Percentiles rank a stretch among this genome's conserved stretches.
These are phyloP conservation scores for Larimichthys crocea DNA, from an alignment of 2,113 vertebrate genomes.

Conservation along the genomic window DNA sequence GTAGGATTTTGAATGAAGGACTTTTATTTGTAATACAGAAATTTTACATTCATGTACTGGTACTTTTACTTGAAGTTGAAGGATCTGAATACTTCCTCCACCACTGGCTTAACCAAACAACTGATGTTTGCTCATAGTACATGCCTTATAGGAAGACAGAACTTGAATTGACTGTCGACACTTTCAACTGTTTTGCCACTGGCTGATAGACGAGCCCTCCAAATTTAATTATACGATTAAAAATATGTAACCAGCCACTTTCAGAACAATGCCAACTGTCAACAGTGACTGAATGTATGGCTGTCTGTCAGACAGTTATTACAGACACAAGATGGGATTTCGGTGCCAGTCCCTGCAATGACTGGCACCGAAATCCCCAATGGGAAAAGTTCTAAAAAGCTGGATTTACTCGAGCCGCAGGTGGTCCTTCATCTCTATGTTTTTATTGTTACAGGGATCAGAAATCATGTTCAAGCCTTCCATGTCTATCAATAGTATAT, in stretches of 20 bases:
- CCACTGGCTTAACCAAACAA: not conserved
- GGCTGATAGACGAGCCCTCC: not conserved
- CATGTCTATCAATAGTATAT: not conserved
- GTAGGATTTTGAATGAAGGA: not conserved
- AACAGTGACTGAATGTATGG: constrained; percentile 39
- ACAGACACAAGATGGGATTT: constrained; percentile 36
- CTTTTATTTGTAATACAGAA: not conserved
- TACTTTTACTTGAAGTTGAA: not conserved
- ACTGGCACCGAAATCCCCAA: too few species aligned
- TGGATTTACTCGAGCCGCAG: not conserved
- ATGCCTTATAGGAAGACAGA: not conserved
- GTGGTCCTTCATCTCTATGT: not conserved
- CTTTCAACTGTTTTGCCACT: constrained; percentile 11
- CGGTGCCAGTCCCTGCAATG: constrained; percentile 27
- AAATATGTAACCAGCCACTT: constrained; percentile 37
- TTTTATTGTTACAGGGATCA: not conserved
- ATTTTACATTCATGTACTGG: too few species aligned
- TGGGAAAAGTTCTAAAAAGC: constrained; percentile 4
- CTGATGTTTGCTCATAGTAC: not conserved
- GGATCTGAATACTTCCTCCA: not conserved
- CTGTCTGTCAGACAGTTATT: constrained; percentile 42
- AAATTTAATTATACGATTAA: constrained; percentile 56
- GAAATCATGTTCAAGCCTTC: not conserved
- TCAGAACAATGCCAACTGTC: constrained; percentile 63
- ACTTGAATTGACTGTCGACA: not conserved